Evolutionary conservation across 2,113 vertebrate genomes (phyloP).

Genomic region (Psittacara wagleri): DNA sequence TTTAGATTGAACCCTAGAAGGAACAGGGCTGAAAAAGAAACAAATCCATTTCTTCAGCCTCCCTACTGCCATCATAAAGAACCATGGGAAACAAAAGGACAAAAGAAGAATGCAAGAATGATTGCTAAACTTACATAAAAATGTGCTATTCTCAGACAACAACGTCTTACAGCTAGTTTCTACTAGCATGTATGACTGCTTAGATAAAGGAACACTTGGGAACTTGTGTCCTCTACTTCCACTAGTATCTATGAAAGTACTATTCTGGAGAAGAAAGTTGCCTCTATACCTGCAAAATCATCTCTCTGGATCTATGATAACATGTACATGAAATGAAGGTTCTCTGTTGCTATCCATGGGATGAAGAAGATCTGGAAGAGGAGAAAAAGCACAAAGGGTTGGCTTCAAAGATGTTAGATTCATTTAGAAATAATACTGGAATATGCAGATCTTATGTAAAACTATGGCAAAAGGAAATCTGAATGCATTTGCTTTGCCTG

Average conservation of each 20-base stretch:
- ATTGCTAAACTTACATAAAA: not conserved
- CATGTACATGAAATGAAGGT: fast-evolving
- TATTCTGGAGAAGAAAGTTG: not conserved
- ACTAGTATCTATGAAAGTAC: not conserved
- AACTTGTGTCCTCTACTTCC: not conserved
- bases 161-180: not conserved
- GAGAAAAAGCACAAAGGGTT: not conserved
- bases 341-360: not conserved
- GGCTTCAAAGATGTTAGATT: not conserved
- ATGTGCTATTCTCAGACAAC: not conserved
- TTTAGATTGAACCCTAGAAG: not conserved
- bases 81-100: not conserved
- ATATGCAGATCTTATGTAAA: fast-evolving
- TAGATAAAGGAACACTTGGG: not conserved
- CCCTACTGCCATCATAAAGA: not conserved
- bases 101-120: not conserved
- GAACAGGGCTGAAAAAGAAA: not conserved
- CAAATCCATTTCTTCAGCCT: not conserved
- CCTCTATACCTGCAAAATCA: not conserved
- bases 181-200: not conserved
- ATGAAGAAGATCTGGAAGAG: not conserved
- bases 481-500: not conserved
- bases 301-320: not conserved
- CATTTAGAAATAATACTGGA: not conserved
- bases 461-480: not conserved